Base-by-base conservation (phyloP, 2,888 invertebrate species). In the Alentia gelatinosa region DNA sequence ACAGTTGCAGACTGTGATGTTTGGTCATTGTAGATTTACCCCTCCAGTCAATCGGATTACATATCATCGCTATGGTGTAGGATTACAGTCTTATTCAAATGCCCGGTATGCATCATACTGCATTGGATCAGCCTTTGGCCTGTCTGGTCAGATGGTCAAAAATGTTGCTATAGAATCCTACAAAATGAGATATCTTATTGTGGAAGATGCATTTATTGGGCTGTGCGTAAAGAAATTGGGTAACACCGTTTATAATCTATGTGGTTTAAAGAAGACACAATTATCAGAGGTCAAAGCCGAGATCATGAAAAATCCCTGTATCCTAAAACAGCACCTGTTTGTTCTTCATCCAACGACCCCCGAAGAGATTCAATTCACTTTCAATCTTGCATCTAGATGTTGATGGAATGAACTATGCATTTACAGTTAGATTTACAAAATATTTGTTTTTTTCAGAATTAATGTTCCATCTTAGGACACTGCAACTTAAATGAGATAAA, bases 161-260 rank as follows among this genome's bases (percentile, higher is more conserved):
- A n/a, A 42, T 4, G 26, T 86, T n/a, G 86, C 47, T 30, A 33
- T 47, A 12, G n/a, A 26, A 4, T 86, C 86, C 47, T 86, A 86
- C 50, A 86, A 5, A 47, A 19, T 30, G 50, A 19, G 33, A n/a
- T 86, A 26, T n/a, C 42, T 86, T 4, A 26, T 47, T 23, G 86
- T 47, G 1, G 86, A 86, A 30, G 86, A 86, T 47, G 86, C 86
- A 26, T 86, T 47, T 30, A 33, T 86, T 3, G 86, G 86, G 26
- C 86, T 47, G 4, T 86, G 86, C 35, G 1, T 86, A 19, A 42
- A 35, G 30, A n/a, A 42, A 12, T 26, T 86, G 26, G 86, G 86
- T 30, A 26, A 47, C 30, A 30, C 30, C 19, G 86, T 86, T 12
- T 86, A 5, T 33, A 86, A 86, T 30, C 86, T 47, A 47, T 47